Percentiles rank a stretch among this genome's conserved stretches.
These are phyloP conservation scores for Pangasianodon hypophthalmus DNA, from an alignment of 2,113 vertebrate genomes.

Conservation along the genomic window DNA sequence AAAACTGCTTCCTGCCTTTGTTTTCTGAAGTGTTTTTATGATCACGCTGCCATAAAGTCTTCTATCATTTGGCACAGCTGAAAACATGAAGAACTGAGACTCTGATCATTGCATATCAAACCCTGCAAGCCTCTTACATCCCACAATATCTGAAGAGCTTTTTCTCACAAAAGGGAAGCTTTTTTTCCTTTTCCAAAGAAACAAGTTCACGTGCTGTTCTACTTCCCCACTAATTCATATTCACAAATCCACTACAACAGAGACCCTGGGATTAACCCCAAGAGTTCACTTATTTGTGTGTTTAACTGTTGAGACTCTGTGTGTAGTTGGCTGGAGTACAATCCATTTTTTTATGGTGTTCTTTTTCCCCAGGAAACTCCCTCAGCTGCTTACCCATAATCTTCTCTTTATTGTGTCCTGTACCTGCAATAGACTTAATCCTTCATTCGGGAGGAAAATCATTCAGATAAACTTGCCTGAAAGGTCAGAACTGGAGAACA, in stretches of 20 bases:
- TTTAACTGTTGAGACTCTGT: neutral
- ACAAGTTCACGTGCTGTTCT: neutral
- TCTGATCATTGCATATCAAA: conserved; percentile 30
- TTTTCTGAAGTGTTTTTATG: neutral
- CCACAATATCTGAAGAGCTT: neutral
- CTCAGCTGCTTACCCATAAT: neutral
- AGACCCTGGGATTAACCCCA: neutral
- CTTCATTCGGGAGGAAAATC: neutral
- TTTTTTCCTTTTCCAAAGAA: conserved; percentile 4
- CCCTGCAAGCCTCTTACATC: conserved; percentile 15
- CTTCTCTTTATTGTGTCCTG: neutral
- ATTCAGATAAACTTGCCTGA: conserved; percentile 8
- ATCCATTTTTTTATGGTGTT: neutral
- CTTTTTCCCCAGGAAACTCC: neutral
- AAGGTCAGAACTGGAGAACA: conserved; percentile 53
- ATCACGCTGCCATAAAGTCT: neutral
- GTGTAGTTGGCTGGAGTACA: neutral
- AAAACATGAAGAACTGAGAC: conserved; percentile 16
- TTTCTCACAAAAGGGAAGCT: neutral
- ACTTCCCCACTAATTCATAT: neutral
- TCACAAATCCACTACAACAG: too few species aligned
- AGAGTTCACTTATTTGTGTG: neutral
- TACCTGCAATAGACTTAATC: neutral
- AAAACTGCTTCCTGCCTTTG: neutral
- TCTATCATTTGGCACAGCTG: conserved; percentile 14